These are phyloP conservation scores for Caenorhabditis plicata DNA, from an alignment of 2,888 invertebrate species.

Conservation along the genomic window DNA sequence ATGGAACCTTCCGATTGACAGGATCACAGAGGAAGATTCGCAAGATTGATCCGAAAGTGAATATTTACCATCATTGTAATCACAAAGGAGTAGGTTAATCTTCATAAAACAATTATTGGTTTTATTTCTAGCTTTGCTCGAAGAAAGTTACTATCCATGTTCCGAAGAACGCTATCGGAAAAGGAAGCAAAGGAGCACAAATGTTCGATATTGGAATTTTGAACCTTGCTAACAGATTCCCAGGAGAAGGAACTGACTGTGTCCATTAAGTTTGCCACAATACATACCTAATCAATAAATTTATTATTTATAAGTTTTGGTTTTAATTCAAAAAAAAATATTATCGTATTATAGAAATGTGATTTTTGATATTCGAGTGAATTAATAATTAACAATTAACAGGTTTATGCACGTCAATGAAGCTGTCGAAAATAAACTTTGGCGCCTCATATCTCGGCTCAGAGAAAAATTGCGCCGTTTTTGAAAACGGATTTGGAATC, in stretches of 20 bases:
- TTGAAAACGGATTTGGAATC: too few species aligned
- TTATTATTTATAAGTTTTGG: too few species aligned
- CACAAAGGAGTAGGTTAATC: slow-evolving; percentile 16
- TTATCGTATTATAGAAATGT: too few species aligned
- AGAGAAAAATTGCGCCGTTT: too few species aligned
- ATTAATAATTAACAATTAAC: too few species aligned
- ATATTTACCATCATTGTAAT: slow-evolving; percentile 37
- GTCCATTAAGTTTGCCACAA: slow-evolving; percentile 21
- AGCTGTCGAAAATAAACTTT: too few species aligned
- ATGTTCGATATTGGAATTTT: slow-evolving; percentile 21
- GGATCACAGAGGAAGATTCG: slow-evolving; percentile 40
- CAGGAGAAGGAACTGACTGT: slow-evolving; percentile 27
- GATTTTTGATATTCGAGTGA: too few species aligned
- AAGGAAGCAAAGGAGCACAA: slow-evolving; percentile 18
- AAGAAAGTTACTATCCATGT: slow-evolving; percentile 27
- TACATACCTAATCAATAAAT: too few species aligned
- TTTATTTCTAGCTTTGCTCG: slow-evolving; percentile 23
- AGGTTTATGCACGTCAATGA: too few species aligned
- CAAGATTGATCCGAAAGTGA: slow-evolving; percentile 39
- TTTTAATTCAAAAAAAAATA: too few species aligned
- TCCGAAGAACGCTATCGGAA: slow-evolving; percentile 24
- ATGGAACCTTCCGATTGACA: slow-evolving; percentile 45
- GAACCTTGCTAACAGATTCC: slow-evolving; percentile 25
- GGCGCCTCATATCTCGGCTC: too few species aligned
- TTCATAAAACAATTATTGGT: background rate